Conservation (phyloP, 2,797 vertebrate genomes). For the Iguana delicatissima region DNA sequence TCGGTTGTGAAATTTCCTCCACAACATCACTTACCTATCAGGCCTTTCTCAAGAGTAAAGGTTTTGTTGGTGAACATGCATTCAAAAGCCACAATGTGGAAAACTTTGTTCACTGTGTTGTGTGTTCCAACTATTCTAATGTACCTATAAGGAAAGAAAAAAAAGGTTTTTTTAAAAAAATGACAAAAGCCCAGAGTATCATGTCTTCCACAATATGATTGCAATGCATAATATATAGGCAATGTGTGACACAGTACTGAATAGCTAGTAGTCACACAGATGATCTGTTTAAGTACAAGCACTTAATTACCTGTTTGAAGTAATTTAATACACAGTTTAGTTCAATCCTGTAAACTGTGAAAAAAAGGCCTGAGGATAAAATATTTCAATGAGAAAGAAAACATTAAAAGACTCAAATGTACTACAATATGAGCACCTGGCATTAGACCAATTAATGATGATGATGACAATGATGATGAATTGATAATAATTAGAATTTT, state of each 20-base stretch:
- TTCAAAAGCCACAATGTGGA: slow-evolving; percentile 98
- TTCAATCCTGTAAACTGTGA: background rate
- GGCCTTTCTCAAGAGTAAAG: slow-evolving; percentile 91
- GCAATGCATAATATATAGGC: slow-evolving; percentile 14
- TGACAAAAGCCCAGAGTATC: background rate
- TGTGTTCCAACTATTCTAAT: slow-evolving; percentile 97
- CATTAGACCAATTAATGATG: background rate
- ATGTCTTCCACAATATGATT: background rate
- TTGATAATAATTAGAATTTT: background rate
- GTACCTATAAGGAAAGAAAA: slow-evolving; percentile 82
- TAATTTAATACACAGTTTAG: background rate
- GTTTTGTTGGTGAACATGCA: slow-evolving; percentile 94
- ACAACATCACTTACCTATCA: slow-evolving; percentile 87
- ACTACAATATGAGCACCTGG: background rate
- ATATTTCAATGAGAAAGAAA: background rate
- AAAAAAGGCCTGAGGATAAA: background rate
- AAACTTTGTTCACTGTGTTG: slow-evolving; percentile 99
- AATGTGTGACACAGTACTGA: background rate
- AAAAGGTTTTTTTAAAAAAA: background rate
- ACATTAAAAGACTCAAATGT: background rate
- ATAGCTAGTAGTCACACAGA: background rate
- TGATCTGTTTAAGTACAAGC: background rate
- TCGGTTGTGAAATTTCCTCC: background rate
- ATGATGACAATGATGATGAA: no score
- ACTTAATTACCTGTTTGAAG: background rate